phyloP scores from a whole-genome alignment of 2,888 invertebrate genomes.

The Creontiades dilutus region DNA sequence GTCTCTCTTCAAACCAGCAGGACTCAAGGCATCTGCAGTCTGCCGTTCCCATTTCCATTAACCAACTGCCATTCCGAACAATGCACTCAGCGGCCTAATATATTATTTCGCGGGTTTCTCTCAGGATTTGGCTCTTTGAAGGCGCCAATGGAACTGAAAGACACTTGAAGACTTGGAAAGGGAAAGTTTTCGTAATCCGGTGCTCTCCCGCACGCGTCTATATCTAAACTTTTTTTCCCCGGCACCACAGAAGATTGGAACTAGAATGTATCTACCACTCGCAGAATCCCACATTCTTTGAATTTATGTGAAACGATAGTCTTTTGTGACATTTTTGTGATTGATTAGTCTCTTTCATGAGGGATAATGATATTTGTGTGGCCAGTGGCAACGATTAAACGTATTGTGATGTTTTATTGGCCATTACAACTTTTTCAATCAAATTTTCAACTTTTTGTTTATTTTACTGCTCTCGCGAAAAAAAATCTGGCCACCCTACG shows the following conservation, averaged over 20 bases:
- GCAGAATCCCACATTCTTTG: no score
- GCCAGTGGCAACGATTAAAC: no score
- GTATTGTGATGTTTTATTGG: no score
- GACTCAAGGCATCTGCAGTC: background rate
- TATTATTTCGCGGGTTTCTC: slow-evolving; percentile 1
- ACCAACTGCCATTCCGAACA: background rate
- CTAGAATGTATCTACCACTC: background rate
- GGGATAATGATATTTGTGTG: no score
- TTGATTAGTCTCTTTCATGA: no score
- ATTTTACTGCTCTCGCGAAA: no score
- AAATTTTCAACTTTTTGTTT: no score
- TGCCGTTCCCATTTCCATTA: background rate
- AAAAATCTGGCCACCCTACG: no score
- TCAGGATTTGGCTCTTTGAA: background rate
- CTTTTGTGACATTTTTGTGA: no score
- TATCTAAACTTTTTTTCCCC: background rate
- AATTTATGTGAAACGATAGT: no score
- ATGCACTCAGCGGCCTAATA: slow-evolving; percentile 1
- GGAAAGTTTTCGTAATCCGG: background rate
- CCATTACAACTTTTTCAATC: no score
- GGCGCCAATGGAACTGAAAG: background rate
- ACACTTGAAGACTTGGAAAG: background rate
- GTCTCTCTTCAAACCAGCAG: background rate
- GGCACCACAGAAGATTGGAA: background rate
- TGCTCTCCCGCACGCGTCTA: background rate